These are phyloP conservation scores for Hyposoter dolosus DNA, from an alignment of 2,888 invertebrate genomes.

Conservation along the genomic window DNA sequence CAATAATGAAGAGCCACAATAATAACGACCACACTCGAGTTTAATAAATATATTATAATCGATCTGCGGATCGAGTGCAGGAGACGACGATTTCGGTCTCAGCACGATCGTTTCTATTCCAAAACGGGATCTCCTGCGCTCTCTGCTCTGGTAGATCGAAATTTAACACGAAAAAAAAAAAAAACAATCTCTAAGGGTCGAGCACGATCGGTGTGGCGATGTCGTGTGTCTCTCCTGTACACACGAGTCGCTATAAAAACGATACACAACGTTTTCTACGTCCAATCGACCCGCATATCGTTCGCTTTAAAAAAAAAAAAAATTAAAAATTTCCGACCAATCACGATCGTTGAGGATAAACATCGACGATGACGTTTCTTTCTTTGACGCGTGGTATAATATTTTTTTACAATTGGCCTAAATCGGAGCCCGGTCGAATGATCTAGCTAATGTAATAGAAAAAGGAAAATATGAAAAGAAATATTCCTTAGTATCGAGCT, in stretches of 20 bases:
- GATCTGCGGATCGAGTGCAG: constrained; percentile 46
- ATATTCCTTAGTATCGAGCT: background rate
- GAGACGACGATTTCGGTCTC: constrained; percentile 45
- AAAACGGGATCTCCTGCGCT: constrained; percentile 58
- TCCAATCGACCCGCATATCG: background rate
- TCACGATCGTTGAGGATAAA: background rate
- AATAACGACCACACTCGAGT: constrained; percentile 37
- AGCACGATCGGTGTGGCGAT: constrained; percentile 62
- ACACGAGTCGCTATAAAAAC: constrained; percentile 54
- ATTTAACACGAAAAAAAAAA: constrained; percentile 24
- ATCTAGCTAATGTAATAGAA: background rate
- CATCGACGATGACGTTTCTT: background rate
- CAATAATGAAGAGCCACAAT: constrained; percentile 26
- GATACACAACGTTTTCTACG: constrained; percentile 19
- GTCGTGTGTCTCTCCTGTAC: constrained; percentile 58
- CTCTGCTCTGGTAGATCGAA: constrained; percentile 3
- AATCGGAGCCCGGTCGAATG: background rate
- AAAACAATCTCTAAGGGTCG: constrained; percentile 64
- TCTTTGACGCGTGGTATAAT: no score
- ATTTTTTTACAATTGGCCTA: background rate
- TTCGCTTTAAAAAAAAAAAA: background rate
- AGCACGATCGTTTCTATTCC: constrained; percentile 64
- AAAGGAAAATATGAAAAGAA: background rate
- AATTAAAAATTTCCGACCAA: background rate
- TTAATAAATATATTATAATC: constrained; percentile 60